Base-by-base conservation (phyloP, 2,888 invertebrate genomes). In the Hypomecis punctinalis region DNA sequence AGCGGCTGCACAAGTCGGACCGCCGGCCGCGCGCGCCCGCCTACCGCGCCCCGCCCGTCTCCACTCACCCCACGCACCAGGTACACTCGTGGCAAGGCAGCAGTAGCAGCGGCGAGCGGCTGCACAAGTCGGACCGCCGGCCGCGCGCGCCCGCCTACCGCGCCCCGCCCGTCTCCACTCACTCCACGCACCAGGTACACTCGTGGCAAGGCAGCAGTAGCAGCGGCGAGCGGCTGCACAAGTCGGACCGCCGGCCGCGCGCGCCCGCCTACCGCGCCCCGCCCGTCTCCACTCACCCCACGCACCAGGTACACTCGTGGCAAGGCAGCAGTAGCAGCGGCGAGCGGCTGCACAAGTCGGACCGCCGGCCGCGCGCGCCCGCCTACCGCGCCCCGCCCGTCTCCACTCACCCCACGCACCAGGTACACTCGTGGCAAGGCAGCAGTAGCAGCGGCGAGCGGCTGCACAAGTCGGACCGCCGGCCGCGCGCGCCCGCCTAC, bases 231-330 rank as follows among this genome's bases (percentile, higher is more conserved):
- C 72, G 79, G 5, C 67, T 77, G 4, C 73, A 74, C 68, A 73
- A 74, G 64, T 71, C 79, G 0, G 81, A 82, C 61, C 72, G 77
- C 0, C 78, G 81, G 5, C 66, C 82, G 64, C 77, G 76, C 58
- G 84, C 84, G 60, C 86, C 88, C 6, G 57, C 63, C 0, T 88
- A 88, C 78, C 80, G 89, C 66, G 79, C 88, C 53, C 89, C 90
- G 64, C 90, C 86, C 55, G 72, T 71, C 42, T 61, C 62, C 51
- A 70, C 56, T 6, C 39, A 57, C 23, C 66, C 69, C 3, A 33
- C 53, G 3, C 53, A 51, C 52, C 67, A 68, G 65, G 65, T 68
- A 52, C 33, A 40, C 36, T 49, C 3, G 5, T 37, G 5, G 6
- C 1, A 90, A 53, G 81, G 85, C 76, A 84, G 86, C 68, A n/a